Percentiles rank a stretch among this genome's conserved stretches.
These are phyloP conservation scores for Choreutis nemorana DNA, from an alignment of 2,888 invertebrate species.

Conservation along the genomic window DNA sequence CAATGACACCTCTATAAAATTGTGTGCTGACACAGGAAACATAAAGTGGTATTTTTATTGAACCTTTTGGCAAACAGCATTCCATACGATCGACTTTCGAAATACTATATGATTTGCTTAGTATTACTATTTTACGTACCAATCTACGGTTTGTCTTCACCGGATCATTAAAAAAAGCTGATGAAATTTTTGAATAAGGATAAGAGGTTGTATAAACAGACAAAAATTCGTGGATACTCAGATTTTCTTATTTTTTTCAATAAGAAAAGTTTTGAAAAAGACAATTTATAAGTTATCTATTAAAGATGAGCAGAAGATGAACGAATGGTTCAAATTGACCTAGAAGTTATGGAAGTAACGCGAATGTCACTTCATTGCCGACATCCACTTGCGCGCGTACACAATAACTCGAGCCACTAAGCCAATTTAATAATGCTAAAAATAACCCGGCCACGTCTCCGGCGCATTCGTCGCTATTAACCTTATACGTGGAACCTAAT, in stretches of 20 bases:
- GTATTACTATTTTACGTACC: too few species aligned
- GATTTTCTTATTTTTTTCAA: too few species aligned
- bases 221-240: too few species aligned
- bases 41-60: conserved; percentile 56
- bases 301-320: conserved; percentile 20
- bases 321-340: conserved; percentile 31
- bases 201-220: too few species aligned
- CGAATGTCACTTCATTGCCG: conserved; percentile 18
- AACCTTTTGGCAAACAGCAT: conserved; percentile 50
- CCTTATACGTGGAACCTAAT: conserved; percentile 50
- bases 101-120: too few species aligned
- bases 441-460: conserved; percentile 57
- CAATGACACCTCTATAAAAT: conserved; percentile 55
- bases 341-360: conserved; percentile 24
- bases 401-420: conserved; percentile 59
- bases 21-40: conserved; percentile 51
- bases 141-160: too few species aligned
- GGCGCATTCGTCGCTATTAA: conserved; percentile 53
- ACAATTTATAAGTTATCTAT: too few species aligned
- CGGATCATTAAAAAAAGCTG: too few species aligned
- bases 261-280: too few species aligned
- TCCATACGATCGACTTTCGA: conserved; percentile 29
- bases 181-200: too few species aligned
- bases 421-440: conserved; percentile 65
- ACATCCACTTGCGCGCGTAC: conserved; percentile 40